Conservation (phyloP, 2,113 vertebrate species). For the Chinchilla lanigera region DNA sequence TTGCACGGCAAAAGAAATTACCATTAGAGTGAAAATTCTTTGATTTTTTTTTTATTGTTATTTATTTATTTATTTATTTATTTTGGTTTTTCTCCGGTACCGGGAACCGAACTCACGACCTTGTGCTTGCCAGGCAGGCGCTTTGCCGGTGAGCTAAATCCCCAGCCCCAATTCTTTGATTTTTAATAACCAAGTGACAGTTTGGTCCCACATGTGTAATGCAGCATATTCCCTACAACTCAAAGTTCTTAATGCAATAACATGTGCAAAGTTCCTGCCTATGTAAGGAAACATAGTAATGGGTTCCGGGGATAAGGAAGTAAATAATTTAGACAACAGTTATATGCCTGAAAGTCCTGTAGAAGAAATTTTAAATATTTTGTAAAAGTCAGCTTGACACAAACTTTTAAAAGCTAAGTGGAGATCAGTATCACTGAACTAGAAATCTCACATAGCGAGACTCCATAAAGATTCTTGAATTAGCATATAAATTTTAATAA, state of each 20-base stretch:
- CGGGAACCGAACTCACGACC: too few relatives aligned
- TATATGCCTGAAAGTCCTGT: not conserved
- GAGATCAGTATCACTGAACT: not conserved
- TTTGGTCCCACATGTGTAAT: not conserved
- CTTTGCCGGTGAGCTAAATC: too few relatives aligned
- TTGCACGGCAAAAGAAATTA: not conserved
- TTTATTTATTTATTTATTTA: too few relatives aligned
- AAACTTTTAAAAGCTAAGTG: not conserved
- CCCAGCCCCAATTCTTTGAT: not conserved
- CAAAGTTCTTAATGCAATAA: not conserved
- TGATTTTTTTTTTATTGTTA: not conserved
- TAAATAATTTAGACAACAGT: not conserved
- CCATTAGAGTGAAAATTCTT: not conserved
- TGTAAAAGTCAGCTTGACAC: not conserved
- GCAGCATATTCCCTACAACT: not conserved
- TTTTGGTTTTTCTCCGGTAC: too few relatives aligned
- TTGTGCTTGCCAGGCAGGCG: too few relatives aligned
- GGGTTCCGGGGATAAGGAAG: not conserved
- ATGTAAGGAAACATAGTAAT: not conserved
- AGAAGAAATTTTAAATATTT: not conserved
- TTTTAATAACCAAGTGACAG: not conserved
- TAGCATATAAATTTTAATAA: not conserved
- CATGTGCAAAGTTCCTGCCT: not conserved
- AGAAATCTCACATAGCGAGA: not conserved
- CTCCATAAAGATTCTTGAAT: not conserved